phyloP scores from a whole-genome alignment of 2,888 invertebrate species.

The Hyposoter dolosus region DNA sequence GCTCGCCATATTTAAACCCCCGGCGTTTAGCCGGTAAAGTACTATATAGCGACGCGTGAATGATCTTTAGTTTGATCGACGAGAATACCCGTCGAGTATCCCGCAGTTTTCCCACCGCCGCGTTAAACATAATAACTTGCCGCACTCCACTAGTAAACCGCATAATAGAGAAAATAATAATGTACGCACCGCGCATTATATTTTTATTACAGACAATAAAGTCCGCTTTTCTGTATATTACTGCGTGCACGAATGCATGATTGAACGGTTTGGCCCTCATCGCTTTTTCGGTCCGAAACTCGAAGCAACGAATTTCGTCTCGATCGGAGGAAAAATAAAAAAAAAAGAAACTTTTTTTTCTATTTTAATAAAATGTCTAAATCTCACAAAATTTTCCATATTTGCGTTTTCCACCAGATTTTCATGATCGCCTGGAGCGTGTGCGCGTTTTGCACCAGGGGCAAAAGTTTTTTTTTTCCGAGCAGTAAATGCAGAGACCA shows the following conservation, averaged over 20 bases:
- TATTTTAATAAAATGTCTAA: too few relatives aligned
- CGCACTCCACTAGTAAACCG: constrained; percentile 50
- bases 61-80: constrained; percentile 67
- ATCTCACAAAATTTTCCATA: too few relatives aligned
- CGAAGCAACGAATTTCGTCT: not conserved
- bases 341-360: too few relatives aligned
- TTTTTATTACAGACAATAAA: constrained; percentile 44
- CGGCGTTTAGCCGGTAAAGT: constrained; percentile 64
- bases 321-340: too few relatives aligned
- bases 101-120: constrained; percentile 68
- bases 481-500: not conserved
- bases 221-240: constrained; percentile 29
- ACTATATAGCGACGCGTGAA: constrained; percentile 68
- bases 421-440: too few relatives aligned
- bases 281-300: not conserved
- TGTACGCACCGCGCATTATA: constrained; percentile 37
- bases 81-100: constrained; percentile 64
- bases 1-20: constrained; percentile 64
- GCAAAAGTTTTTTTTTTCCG: not conserved
- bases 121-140: constrained; percentile 54
- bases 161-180: constrained; percentile 39
- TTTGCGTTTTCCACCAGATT: too few relatives aligned
- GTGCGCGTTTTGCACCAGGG: too few relatives aligned
- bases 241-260: constrained; percentile 23
- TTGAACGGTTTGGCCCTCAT: constrained; percentile 20